Evolutionary conservation across 1,140 invertebrate species (phyloP), one percentile per base, ranked within the genome.

Genomic region (Catajapyx aquilonaris): DNA sequence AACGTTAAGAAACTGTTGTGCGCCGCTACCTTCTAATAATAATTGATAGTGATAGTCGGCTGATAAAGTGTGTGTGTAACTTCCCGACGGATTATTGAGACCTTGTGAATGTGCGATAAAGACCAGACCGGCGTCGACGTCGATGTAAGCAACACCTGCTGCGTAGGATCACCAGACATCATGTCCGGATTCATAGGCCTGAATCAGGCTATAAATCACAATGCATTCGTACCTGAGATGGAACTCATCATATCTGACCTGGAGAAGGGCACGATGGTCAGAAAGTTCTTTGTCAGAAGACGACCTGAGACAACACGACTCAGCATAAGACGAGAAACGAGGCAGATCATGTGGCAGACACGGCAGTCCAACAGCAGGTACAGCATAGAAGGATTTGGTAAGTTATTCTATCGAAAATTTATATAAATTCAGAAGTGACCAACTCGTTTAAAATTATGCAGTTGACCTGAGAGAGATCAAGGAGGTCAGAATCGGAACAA

Each of bases 391-490:
- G 59, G 59, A 41, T 41, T 48, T 41, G 52, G 60, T 62, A 45
- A 51, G 51, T 5, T 2, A 32, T n/a, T n/a, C n/a, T n/a, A n/a
- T n/a, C n/a, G n/a, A n/a, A n/a, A n/a, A n/a, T n/a, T n/a, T n/a
- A n/a, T n/a, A n/a, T n/a, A n/a, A n/a, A n/a, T n/a, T n/a, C n/a
- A n/a, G n/a, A n/a, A n/a, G n/a, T n/a, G n/a, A n/a, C n/a, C n/a
- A n/a, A n/a, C n/a, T n/a, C n/a, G n/a, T n/a, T n/a, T n/a, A n/a
- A n/a, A n/a, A n/a, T n/a, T n/a, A n/a, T n/a, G n/a, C n/a, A n/a
- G 72, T 91, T 42, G 81, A 90, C 52, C 68, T 94, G 39, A 55
- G 79, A 36, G 80, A 90, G 59, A 71, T 94, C 1, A 88, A 88
- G 58, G 87, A 94, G 65, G 68, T 93, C 20, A 65, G 87, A 23